Conservation (phyloP, 2,797 vertebrate species). For the Passerculus sandwichensis region DNA sequence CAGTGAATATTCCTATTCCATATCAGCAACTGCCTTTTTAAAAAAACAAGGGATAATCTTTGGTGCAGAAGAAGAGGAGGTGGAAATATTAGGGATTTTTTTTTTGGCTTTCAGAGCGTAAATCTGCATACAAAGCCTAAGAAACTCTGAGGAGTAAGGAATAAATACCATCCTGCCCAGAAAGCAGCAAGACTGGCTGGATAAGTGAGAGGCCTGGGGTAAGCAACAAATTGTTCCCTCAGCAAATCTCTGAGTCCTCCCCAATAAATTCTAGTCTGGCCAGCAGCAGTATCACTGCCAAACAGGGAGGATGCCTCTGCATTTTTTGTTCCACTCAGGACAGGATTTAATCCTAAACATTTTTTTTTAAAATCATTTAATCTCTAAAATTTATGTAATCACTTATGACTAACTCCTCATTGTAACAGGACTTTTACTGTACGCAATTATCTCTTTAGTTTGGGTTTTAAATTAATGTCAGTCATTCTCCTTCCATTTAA, state of each 20-base stretch:
- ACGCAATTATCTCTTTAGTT: constrained; percentile 52
- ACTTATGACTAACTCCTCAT: constrained; percentile 67
- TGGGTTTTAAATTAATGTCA: constrained; percentile 64
- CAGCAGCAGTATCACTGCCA: not conserved
- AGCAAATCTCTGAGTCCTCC: not conserved
- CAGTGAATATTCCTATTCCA: not conserved
- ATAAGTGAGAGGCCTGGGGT: not conserved
- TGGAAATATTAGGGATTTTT: accelerated
- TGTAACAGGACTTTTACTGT: constrained; percentile 61
- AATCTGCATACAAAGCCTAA: not conserved
- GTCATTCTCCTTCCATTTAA: constrained; percentile 58
- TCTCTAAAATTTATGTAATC: constrained; percentile 69
- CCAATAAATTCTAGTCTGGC: not conserved
- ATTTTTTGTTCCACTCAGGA: not conserved
- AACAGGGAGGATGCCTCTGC: not conserved
- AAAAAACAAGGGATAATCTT: not conserved
- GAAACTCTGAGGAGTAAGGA: not conserved
- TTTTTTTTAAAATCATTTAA: constrained; percentile 9
- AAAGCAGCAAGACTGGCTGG: not conserved
- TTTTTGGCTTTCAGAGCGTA: not conserved
- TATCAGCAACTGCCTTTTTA: not conserved
- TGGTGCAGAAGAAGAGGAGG: not conserved
- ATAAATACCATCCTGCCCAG: not conserved
- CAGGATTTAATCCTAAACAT: not conserved
- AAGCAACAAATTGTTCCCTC: not conserved